phyloP scores from a whole-genome alignment of 1,140 invertebrate species.

The Idris sp. region DNA sequence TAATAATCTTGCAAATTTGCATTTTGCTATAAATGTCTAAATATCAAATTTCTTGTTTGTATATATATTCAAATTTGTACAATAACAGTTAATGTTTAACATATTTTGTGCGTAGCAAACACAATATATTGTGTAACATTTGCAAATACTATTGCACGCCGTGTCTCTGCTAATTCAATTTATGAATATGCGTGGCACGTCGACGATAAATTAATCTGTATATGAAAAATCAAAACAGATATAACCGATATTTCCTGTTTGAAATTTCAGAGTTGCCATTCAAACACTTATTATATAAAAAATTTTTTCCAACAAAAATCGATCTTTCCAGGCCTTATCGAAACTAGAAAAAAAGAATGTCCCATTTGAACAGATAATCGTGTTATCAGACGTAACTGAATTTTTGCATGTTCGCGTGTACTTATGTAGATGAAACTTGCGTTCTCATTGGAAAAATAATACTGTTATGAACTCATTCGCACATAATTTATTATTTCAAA shows the following conservation, averaged over 20 bases:
- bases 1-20: no score
- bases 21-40: no score
- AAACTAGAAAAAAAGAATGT: constrained; percentile 7
- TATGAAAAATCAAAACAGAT: constrained; percentile 20
- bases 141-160: constrained; percentile 28
- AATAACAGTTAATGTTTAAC: constrained; percentile 40
- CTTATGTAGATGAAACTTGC: no score
- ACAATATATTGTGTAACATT: constrained; percentile 44
- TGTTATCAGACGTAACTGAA: constrained; percentile 7
- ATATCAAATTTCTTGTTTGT: no score
- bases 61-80: no score
- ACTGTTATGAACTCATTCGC: no score
- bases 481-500: no score
- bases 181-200: constrained; percentile 23
- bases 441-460: constrained; percentile 1
- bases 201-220: constrained; percentile 34
- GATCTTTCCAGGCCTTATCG: constrained; percentile 8
- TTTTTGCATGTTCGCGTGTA: constrained; percentile 27
- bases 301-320: constrained; percentile 4
- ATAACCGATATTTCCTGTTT: constrained; percentile 38
- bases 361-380: constrained; percentile 42
- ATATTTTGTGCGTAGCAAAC: constrained; percentile 24
- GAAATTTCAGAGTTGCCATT: constrained; percentile 14
- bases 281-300: no score
- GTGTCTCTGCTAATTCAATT: constrained; percentile 25